Base-by-base conservation (phyloP, 1,140 invertebrate species). In the Drosophila ironensis region DNA sequence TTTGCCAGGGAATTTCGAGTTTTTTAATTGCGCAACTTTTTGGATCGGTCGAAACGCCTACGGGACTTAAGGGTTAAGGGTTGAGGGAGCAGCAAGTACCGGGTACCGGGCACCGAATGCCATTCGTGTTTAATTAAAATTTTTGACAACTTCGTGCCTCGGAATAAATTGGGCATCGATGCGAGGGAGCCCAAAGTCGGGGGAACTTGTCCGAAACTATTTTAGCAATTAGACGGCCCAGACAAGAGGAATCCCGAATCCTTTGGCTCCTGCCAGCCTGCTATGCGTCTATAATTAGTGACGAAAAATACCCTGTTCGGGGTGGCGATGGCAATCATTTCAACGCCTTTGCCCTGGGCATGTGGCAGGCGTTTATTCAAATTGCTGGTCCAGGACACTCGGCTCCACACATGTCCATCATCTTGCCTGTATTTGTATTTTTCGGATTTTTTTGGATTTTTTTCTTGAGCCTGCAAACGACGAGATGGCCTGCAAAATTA, bases 171-270 rank as follows among this genome's bases (percentile, higher is more conserved):
- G 67, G 40, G 72, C 72, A 63, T 71, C 71, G 45, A 56, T 70
- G 57, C 66, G 12, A 38, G 25, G 48, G 27, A 38, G 27, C 27
- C 3, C 9, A 9, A n/a, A 42, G 14, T 7, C 19, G 16, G 40
- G 24, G 37, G 53, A 67, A 66, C 54, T 71, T 71, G 52, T 50
- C 54, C 67, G n/a, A 3, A 81, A 82, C 60, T 81, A 81, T 81
- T 82, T 77, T 11, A 77, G 76, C 76, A 82, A 82, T 82, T 82
- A 76, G 77, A 70, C 20, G 22, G n/a, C n/a, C n/a, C n/a, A n/a
- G n/a, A n/a, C n/a, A n/a, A 48, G 45, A 48, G 41, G 72, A 56
- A 41, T 63, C 59, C 54, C 20, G 24, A 11, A 6, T 2, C n/a
- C 41, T 9, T n/a, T 17, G 30, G 30, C 25, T 52, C 35, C n/a